A percentile compares a stretch with the other conserved stretches of the same genome.
Evolutionary conservation across 2,888 invertebrate species (phyloP).

Genomic region (Junonia oenone): DNA sequence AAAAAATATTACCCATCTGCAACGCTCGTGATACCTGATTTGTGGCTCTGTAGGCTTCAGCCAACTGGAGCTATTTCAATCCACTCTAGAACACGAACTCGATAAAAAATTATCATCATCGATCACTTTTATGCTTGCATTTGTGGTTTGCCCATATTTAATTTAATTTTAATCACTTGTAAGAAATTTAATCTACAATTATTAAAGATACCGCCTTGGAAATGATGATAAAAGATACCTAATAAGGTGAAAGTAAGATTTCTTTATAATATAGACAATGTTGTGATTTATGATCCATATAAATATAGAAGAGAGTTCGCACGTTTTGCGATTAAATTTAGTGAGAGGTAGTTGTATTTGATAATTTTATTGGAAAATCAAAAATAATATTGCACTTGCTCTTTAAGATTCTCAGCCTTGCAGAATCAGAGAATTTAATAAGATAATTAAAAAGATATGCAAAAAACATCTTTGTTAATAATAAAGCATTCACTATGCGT

Average conservation of each 20-base stretch:
- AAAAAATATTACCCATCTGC: constrained; percentile 23
- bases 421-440: too few relatives aligned
- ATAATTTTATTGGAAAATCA: too few relatives aligned
- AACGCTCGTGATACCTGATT: constrained; percentile 22
- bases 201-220: not conserved
- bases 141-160: constrained; percentile 1
- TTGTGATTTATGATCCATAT: not conserved
- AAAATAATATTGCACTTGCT: too few relatives aligned
- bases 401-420: too few relatives aligned
- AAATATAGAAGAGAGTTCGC: not conserved
- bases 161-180: not conserved
- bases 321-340: not conserved
- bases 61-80: constrained; percentile 11
- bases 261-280: not conserved
- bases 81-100: constrained; percentile 1
- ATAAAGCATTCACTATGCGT: not conserved
- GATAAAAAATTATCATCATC: constrained; percentile 3
- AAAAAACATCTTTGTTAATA: not conserved
- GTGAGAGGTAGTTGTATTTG: too few relatives aligned
- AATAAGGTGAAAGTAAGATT: not conserved
- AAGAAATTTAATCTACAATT: not conserved
- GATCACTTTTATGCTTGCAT: not conserved
- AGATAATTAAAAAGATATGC: not conserved
- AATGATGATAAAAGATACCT: not conserved
- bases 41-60: constrained; percentile 10